phyloP scores from a whole-genome alignment of 1,140 invertebrate species.

The Calephelis virginiensis region DNA sequence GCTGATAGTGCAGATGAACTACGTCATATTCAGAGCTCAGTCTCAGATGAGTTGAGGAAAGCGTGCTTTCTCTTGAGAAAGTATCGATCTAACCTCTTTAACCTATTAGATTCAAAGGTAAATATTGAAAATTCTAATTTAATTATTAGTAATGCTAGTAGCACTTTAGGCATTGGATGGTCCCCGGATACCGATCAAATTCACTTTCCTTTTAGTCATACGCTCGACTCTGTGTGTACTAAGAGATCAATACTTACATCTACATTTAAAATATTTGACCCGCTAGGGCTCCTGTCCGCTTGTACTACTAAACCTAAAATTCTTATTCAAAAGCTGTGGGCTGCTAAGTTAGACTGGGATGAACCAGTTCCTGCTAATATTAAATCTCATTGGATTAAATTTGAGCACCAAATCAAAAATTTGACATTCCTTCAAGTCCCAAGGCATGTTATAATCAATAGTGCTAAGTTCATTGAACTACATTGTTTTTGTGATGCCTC shows the following conservation, averaged over 20 bases:
- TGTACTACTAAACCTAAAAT: background rate
- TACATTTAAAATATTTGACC: constrained; percentile 29
- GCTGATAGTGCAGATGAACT: constrained; percentile 2
- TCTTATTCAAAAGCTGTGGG: background rate
- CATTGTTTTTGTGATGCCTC: constrained; percentile 16
- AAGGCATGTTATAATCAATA: background rate
- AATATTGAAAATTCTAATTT: constrained; percentile 13
- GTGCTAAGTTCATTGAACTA: background rate
- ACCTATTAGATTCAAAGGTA: background rate
- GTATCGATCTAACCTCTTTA: constrained; percentile 17
- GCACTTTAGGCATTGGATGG: constrained; percentile 18
- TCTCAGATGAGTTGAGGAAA: background rate
- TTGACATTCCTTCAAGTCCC: background rate
- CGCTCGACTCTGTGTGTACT: background rate
- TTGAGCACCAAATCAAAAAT: background rate
- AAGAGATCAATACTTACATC: constrained; percentile 22
- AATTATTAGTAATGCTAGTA: constrained; percentile 5
- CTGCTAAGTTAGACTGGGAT: background rate
- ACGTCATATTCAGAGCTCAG: constrained; percentile 9
- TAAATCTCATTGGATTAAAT: background rate
- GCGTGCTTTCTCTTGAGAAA: constrained; percentile 18
- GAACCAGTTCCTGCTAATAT: background rate
- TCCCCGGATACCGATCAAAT: constrained; percentile 12
- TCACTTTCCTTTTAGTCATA: constrained; percentile 9
- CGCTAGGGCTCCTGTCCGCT: constrained; percentile 13